Evolutionary conservation across 2,888 invertebrate species (phyloP).

Genomic region (Tethea ocularis): DNA sequence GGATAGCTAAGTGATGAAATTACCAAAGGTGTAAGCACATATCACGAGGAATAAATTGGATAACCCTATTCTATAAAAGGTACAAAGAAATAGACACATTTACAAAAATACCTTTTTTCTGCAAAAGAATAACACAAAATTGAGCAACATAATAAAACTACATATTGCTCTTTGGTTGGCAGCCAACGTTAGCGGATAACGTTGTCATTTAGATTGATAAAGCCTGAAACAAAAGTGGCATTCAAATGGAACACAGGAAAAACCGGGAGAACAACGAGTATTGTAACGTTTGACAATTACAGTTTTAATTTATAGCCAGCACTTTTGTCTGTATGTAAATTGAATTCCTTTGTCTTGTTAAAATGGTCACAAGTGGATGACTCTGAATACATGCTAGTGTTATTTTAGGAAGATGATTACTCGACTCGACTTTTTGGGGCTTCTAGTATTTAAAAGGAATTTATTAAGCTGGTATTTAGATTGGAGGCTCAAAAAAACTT

Average conservation of each 20-base stretch:
- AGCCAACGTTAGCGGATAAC: conserved; percentile 42
- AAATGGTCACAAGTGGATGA: background rate
- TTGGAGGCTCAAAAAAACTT: no score
- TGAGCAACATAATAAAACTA: conserved; percentile 37
- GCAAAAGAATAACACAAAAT: background rate
- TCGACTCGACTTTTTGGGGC: no score
- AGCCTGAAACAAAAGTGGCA: conserved; percentile 17
- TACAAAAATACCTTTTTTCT: background rate
- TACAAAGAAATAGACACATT: background rate
- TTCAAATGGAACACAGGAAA: background rate
- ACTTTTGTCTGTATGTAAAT: conserved; percentile 5
- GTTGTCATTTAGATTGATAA: conserved; percentile 50
- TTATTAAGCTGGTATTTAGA: background rate
- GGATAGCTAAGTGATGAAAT: no score
- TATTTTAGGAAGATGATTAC: background rate
- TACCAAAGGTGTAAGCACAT: no score
- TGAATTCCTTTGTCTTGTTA: conserved; percentile 1
- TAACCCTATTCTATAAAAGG: no score
- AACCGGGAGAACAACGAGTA: background rate
- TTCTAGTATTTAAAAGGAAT: background rate
- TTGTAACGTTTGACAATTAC: conserved; percentile 5
- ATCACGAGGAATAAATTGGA: no score
- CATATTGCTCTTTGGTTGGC: conserved; percentile 34
- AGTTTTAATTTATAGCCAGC: conserved; percentile 1
- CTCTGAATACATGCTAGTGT: background rate